Percentiles rank a stretch among this genome's conserved stretches.
These are phyloP conservation scores for Ficedula albicollis DNA, from an alignment of 2,797 vertebrate species.

Conservation along the genomic window DNA sequence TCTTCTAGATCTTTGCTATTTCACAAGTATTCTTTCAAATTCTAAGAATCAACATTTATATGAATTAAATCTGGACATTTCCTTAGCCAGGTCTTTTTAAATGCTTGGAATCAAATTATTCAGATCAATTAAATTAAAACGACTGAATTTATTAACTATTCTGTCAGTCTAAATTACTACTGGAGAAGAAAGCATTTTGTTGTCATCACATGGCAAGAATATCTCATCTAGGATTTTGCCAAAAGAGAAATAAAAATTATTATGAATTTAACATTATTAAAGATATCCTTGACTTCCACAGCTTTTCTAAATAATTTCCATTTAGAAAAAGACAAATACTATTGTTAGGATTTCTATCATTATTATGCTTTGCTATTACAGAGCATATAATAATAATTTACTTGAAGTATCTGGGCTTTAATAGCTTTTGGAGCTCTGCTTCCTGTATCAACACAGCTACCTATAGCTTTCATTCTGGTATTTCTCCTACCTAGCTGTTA, in stretches of 20 bases:
- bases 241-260: neutral
- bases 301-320: constrained; percentile 1
- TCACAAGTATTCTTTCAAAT: neutral
- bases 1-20: neutral
- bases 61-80: neutral
- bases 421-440: neutral
- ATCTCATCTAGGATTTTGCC: neutral
- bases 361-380: neutral
- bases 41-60: neutral
- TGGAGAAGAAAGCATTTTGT: neutral
- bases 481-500: neutral
- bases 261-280: neutral
- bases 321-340: constrained; percentile 6
- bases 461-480: neutral
- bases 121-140: constrained; percentile 30
- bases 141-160: neutral
- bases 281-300: neutral
- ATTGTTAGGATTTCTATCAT: neutral
- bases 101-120: neutral
- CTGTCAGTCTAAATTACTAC: neutral
- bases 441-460: neutral
- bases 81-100: constrained; percentile 8
- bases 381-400: neutral
- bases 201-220: neutral
- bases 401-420: neutral